Conservation (phyloP, 2,888 invertebrate genomes). For the Autographa pulchrina region DNA sequence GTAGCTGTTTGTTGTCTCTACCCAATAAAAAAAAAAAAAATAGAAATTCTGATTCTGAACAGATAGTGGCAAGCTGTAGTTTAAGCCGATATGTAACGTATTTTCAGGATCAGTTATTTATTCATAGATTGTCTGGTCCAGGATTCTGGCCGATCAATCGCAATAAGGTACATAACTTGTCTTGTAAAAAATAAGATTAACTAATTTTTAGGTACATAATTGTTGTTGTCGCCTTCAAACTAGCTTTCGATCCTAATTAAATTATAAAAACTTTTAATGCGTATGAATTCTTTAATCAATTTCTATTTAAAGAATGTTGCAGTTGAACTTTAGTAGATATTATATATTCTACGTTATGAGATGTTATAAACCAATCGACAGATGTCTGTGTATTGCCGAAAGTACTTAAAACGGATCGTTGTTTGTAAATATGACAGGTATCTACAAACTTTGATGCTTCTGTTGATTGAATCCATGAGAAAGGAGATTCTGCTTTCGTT, state of each 20-base stretch:
- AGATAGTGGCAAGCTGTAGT: no score
- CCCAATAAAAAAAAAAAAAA: no score
- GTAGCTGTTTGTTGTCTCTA: no score
- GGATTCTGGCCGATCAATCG: no score
- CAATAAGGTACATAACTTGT: no score
- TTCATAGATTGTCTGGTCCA: no score
- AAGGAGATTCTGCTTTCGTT: neutral
- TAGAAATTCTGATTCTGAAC: no score
- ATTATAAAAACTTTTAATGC: neutral
- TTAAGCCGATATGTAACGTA: no score
- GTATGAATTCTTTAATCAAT: conserved; percentile 6
- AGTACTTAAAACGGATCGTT: conserved; percentile 47
- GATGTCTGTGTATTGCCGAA: conserved; percentile 38
- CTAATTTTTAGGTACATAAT: neutral
- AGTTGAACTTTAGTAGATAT: conserved; percentile 32
- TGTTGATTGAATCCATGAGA: conserved; percentile 19
- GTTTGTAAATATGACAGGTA: conserved; percentile 52
- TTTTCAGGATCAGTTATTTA: no score
- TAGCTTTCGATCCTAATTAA: conserved; percentile 12
- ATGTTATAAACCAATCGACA: conserved; percentile 45
- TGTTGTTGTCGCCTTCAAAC: neutral
- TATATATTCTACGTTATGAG: conserved; percentile 33
- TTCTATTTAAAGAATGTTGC: conserved; percentile 23
- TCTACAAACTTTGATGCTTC: conserved; percentile 43
- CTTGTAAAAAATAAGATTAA: neutral